Conservation (phyloP, 2,797 vertebrate genomes). For the Lithobates pipiens region DNA sequence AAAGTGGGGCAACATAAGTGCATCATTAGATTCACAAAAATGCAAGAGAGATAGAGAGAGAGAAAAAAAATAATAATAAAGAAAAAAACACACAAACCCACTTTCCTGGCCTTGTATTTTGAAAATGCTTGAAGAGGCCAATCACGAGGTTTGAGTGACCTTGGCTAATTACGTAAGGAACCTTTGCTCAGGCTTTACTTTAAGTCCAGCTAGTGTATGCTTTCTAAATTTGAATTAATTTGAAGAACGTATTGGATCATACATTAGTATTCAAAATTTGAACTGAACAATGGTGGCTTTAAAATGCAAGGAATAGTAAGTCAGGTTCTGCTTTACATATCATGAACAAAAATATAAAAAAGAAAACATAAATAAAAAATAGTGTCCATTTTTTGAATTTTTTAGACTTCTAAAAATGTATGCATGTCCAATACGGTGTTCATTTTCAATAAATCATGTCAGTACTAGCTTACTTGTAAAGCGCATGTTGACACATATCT, state of each 20-base stretch:
- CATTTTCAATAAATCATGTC: background rate
- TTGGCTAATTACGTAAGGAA: background rate
- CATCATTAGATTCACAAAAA: conserved; percentile 99
- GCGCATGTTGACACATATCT: background rate
- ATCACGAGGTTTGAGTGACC: conserved; percentile 50
- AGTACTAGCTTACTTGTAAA: background rate
- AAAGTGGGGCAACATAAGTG: conserved; percentile 99
- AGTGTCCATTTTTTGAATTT: background rate
- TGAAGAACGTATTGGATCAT: background rate
- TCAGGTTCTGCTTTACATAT: background rate
- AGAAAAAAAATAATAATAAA: conserved; percentile 68
- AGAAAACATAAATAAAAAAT: conserved; percentile 16
- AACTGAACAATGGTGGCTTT: background rate
- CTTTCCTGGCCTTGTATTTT: conserved; percentile 85
- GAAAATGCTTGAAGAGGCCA: conserved; percentile 78
- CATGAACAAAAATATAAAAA: background rate
- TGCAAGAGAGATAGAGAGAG: conserved; percentile 93
- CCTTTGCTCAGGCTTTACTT: conserved; percentile 36
- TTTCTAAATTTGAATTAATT: background rate
- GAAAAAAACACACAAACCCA: conserved; percentile 93
- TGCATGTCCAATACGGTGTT: background rate
- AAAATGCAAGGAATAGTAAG: background rate
- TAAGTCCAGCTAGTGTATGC: conserved; percentile 6
- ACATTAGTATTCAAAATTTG: conserved; percentile 1
- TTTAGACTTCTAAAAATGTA: background rate